Conservation (phyloP, 2,113 vertebrate species). For the Cyphomyrus plagiostoma region DNA sequence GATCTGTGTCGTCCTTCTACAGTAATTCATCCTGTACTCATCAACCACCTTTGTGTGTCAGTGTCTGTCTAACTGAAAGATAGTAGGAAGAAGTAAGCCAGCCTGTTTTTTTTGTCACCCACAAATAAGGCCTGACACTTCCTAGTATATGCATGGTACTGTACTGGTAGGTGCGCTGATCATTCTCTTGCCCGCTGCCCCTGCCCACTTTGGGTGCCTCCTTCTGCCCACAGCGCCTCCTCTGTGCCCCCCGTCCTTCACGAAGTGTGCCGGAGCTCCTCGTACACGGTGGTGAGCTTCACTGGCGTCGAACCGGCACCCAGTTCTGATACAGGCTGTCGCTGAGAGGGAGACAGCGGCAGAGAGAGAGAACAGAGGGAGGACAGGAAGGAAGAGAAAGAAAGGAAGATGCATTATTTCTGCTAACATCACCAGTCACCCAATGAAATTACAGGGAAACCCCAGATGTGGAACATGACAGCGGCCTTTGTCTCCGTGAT, state of each 20-base stretch:
- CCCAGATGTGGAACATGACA: not conserved
- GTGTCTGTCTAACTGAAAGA: not conserved
- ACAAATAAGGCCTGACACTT: not conserved
- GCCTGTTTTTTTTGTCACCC: not conserved
- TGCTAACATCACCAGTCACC: not conserved
- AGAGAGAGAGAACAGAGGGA: not conserved
- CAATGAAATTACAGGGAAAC: not conserved
- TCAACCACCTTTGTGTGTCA: not conserved
- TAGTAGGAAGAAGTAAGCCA: not conserved
- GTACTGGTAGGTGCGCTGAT: not conserved
- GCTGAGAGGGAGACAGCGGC: not conserved
- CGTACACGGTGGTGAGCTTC: conserved; percentile 16
- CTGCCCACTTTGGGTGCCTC: not conserved
- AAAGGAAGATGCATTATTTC: not conserved
- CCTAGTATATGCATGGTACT: not conserved
- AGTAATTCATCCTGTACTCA: not conserved
- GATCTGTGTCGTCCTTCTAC: not conserved
- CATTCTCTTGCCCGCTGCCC: not conserved
- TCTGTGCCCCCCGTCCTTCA: not conserved
- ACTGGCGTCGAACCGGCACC: not conserved
- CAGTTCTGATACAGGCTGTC: conserved; percentile 7
- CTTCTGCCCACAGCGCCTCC: not conserved
- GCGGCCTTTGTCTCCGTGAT: not conserved
- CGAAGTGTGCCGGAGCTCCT: not conserved
- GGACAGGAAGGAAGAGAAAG: not conserved